A percentile compares a stretch with the other conserved stretches of the same genome.
Evolutionary conservation across 2,888 invertebrate genomes (phyloP).

Genomic region (Pyrrhia umbra): DNA sequence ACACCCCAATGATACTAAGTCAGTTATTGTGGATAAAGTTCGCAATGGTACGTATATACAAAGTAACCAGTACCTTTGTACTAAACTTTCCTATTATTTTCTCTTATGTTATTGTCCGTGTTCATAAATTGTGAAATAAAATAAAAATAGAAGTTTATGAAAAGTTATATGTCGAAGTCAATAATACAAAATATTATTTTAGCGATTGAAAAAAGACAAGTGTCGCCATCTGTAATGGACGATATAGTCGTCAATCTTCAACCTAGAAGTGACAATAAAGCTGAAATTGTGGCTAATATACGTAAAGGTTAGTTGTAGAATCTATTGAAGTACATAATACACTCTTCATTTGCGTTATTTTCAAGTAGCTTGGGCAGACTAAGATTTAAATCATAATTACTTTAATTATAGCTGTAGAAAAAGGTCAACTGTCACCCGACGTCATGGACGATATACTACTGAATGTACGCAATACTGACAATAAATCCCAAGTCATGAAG

Average conservation of each 20-base stretch:
- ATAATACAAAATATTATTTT: background rate
- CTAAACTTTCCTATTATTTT: too few relatives aligned
- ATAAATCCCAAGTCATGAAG: conserved; percentile 12
- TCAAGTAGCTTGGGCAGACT: too few relatives aligned
- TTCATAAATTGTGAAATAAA: too few relatives aligned
- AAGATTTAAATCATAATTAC: background rate
- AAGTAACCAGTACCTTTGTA: background rate
- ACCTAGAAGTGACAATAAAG: background rate
- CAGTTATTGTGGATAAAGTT: conserved; percentile 21
- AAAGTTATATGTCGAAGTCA: too few relatives aligned
- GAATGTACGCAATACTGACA: conserved; percentile 25
- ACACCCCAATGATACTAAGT: conserved; percentile 18
- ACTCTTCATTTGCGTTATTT: too few relatives aligned
- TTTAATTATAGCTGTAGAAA: conserved; percentile 14
- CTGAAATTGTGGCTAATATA: background rate
- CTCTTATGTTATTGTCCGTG: too few relatives aligned
- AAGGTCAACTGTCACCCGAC: conserved; percentile 8
- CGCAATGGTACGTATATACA: conserved; percentile 11
- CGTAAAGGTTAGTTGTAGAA: background rate
- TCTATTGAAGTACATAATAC: too few relatives aligned
- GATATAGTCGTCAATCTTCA: background rate
- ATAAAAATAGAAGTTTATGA: too few relatives aligned
- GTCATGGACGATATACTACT: conserved; percentile 35
- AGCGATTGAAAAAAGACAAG: background rate
- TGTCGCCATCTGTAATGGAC: background rate